Base-by-base conservation (phyloP, 2,888 invertebrate species). In the Cerceris rybyensis region DNA sequence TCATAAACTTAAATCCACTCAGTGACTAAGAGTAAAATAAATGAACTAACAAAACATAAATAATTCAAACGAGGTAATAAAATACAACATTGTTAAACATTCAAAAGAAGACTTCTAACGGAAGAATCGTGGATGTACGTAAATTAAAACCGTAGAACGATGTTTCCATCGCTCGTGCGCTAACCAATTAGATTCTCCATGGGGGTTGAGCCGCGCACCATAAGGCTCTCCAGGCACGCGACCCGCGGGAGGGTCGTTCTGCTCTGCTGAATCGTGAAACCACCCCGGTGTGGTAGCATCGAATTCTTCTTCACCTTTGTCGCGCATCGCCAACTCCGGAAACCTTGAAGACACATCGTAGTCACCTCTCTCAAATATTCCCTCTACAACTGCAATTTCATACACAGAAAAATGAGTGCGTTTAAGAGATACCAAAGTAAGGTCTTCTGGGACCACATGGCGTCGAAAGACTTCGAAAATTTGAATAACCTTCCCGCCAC, bases 391-490 rank as follows among this genome's bases (percentile, higher is more conserved):
- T 50, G n/a, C 39, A 13, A 58, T 42, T 46, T 54, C 8, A 57
- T 16, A 14, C 28, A 60, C 49, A 6, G 43, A 55, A 87, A 81
- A 57, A 91, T 92, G 92, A 92, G 90, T 43, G 86, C 81, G 4
- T 92, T 92, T 72, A 92, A 90, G 70, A 88, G 92, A 66, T 84
- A 87, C 72, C 91, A 89, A 77, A 92, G 92, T 70, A 90, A 88
- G 77, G 91, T 92, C 8, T 92, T 92, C 67, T 92, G 91, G 91
- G 78, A 83, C 5, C 90, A 89, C 63, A 92, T 92, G 92, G 91
- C 89, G 17, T 71, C 85, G 0, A 86, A 83, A 55, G 92, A 92
- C 70, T 39, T 85, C 6, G 84, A 59, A 16, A 59, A 69, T 6
- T 5, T 60, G n/a, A 66, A 68, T 42, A 59, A 43, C 70, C 67